Conservation (phyloP, 1,140 invertebrate genomes). For the Calliphora vicina region DNA sequence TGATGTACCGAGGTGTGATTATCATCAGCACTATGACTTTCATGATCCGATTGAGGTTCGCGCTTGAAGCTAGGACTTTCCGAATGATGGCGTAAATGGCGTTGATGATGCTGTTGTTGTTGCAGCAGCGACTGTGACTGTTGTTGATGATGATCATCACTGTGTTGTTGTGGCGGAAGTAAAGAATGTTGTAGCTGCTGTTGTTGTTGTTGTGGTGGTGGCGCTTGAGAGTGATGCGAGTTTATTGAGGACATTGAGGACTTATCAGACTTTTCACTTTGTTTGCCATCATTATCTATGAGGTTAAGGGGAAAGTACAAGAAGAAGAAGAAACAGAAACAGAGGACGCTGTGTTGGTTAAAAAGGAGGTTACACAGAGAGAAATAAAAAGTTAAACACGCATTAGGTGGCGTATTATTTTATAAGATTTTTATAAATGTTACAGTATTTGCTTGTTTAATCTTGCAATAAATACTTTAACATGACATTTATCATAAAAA, state of each 20-base stretch:
- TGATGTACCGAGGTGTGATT: constrained; percentile 47
- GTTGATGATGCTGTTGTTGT: constrained; percentile 37
- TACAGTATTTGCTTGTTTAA: not conserved
- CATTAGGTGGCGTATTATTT: constrained; percentile 29
- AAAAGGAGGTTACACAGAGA: constrained; percentile 39
- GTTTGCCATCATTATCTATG: constrained; percentile 55
- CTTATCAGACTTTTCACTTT: constrained; percentile 61
- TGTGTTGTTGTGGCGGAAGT: constrained; percentile 21
- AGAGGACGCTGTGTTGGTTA: constrained; percentile 49
- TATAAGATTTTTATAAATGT: not conserved
- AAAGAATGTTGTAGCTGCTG: constrained; percentile 35
- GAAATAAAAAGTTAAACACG: constrained; percentile 26
- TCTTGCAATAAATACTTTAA: not conserved
- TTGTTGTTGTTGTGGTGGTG: constrained; percentile 19
- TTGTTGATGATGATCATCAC: constrained; percentile 25
- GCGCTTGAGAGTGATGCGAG: constrained; percentile 31
- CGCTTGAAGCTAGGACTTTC: constrained; percentile 59
- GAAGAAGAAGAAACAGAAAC: constrained; percentile 46
- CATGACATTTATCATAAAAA: not conserved
- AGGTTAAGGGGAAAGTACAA: constrained; percentile 48
- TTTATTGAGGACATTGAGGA: constrained; percentile 47
- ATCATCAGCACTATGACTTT: constrained; percentile 51
- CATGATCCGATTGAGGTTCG: constrained; percentile 62
- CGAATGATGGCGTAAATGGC: constrained; percentile 44
- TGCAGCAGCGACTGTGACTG: constrained; percentile 35